These are phyloP conservation scores for Macrotis lagotis DNA, from an alignment of 2,113 vertebrate species.

Conservation along the genomic window DNA sequence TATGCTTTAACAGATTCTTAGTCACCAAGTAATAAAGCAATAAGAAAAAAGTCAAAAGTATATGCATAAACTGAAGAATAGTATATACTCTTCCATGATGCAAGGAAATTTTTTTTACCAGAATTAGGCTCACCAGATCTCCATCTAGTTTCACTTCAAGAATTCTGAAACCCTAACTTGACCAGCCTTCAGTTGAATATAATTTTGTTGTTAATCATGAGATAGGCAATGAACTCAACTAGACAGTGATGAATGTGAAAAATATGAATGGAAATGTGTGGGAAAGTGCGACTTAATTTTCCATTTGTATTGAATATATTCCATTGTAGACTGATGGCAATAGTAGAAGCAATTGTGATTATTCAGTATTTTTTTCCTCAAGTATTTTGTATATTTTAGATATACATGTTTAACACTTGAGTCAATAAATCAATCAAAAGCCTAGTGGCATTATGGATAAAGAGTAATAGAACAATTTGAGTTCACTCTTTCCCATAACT, in stretches of 20 bases:
- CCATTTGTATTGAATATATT: background rate
- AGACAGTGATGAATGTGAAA: background rate
- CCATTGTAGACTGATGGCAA: background rate
- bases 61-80: no score
- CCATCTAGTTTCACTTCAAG: background rate
- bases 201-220: background rate
- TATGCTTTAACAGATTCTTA: background rate
- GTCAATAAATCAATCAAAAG: background rate
- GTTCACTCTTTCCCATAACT: background rate
- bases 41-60: background rate
- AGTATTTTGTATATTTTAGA: background rate
- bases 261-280: no score
- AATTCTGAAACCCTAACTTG: background rate
- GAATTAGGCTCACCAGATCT: background rate
- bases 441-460: background rate
- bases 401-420: background rate
- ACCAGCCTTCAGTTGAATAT: background rate
- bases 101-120: background rate
- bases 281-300: background rate
- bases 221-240: background rate
- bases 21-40: background rate
- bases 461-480: background rate
- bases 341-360: background rate
- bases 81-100: background rate
- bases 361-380: background rate